Evolutionary conservation across 2,888 invertebrate species (phyloP), one percentile per base, ranked within the genome.

Genomic region (Chaitophorus viminalis): DNA sequence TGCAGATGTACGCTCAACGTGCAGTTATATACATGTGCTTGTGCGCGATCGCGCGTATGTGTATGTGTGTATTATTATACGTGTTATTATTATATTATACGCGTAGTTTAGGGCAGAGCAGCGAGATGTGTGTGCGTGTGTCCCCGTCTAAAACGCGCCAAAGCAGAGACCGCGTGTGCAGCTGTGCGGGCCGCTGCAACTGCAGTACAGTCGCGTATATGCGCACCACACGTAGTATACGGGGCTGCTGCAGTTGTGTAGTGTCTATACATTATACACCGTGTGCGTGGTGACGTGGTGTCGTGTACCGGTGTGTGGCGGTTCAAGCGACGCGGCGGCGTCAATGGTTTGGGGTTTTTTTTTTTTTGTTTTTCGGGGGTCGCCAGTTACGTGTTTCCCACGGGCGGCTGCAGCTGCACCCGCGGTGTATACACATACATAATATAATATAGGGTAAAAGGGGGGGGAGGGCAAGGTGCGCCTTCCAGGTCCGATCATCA

Each of bases 341-440:
- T 82, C 85, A 70, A 68, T 25, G 76, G 85, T n/a, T 68, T 33
- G 84, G 21, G 76, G 76, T 85, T 77, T 85, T 54, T 68, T 84
- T 65, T 29, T 33, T 52, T 82, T 82, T 82, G 31, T 76, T 65
- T 76, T 29, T 33, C 21, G 85, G 78, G 82, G 85, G 85, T 78
- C 85, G 85, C 54, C n/a, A 68, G 25, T 46, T 14, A 33, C 85
- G 78, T 85, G 78, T 85, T 85, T 85, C 85, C 85, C 85, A 85
- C 85, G 85, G 68, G 78, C 85, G 85, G 68, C 65, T 46, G 68
- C 85, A 78, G 85, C 85, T 77, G 85, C 85, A 46, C 46, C 85
- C 29, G 54, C 21, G 52, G 77, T 36, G 77, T 29, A 14, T 33
- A 9, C 46, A 9, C 11, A 1, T 9, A 46, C 11, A 36, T 36